These are phyloP conservation scores for Natrix natrix DNA, from an alignment of 2,797 vertebrate genomes.

Conservation along the genomic window DNA sequence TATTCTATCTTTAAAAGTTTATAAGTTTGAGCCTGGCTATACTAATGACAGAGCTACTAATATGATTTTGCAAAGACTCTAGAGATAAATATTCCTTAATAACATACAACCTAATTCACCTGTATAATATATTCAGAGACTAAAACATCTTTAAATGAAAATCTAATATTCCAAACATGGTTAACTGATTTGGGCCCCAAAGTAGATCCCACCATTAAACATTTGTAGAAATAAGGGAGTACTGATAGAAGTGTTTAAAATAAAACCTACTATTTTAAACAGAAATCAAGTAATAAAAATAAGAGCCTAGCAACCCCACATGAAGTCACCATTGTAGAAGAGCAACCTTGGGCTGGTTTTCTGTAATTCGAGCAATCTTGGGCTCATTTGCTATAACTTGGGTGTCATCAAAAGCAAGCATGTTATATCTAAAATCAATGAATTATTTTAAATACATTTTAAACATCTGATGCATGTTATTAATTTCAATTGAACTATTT, in stretches of 20 bases:
- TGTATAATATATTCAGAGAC: constrained; percentile 7
- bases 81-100: constrained; percentile 6
- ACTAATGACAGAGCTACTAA: constrained; percentile 12
- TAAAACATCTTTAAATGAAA: constrained; percentile 42
- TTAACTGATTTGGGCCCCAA: not conserved
- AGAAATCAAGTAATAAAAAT: not conserved
- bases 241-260: not conserved
- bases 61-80: constrained; percentile 40
- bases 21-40: constrained; percentile 30
- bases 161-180: constrained; percentile 10
- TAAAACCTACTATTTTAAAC: not conserved
- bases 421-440: not conserved
- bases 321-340: not conserved
- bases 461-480: not conserved
- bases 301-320: not conserved
- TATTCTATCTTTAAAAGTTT: constrained; percentile 27
- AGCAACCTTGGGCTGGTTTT: not conserved
- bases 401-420: not conserved
- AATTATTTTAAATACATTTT: not conserved
- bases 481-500: not conserved
- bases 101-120: constrained; percentile 42
- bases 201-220: not conserved
- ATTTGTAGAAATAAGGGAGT: not conserved
- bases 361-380: not conserved
- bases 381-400: not conserved